phyloP scores from a whole-genome alignment of 2,113 vertebrate species.

The Oenanthe melanoleuca region DNA sequence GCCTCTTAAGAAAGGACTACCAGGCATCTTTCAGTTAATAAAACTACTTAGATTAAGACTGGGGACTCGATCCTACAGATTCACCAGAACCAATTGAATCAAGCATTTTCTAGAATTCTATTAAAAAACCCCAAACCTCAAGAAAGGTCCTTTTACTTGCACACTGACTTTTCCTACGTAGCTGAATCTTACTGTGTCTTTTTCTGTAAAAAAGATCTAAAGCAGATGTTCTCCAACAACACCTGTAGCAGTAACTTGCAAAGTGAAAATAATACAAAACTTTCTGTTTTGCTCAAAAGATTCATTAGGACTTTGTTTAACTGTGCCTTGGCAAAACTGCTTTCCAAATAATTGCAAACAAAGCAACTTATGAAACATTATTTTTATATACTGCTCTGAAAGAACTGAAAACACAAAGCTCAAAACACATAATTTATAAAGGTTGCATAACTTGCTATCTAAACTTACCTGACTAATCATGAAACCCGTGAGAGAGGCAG shows the following conservation, averaged over 20 bases:
- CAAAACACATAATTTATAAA: background rate
- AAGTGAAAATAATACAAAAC: background rate
- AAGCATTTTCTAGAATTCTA: background rate
- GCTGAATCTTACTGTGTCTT: background rate
- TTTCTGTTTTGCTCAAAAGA: background rate
- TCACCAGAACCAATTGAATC: background rate
- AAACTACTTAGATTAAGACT: background rate
- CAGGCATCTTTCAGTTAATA: background rate
- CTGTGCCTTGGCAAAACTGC: background rate
- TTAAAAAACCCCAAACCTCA: background rate
- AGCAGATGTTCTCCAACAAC: background rate
- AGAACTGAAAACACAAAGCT: background rate
- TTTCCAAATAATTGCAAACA: background rate
- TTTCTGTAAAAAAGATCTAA: background rate
- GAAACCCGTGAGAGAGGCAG: slow-evolving; percentile 6
- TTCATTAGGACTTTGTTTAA: background rate
- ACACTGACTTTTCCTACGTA: background rate
- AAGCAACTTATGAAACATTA: background rate
- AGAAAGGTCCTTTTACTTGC: background rate
- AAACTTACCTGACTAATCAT: slow-evolving; percentile 1
- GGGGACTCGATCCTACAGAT: background rate
- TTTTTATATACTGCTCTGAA: background rate
- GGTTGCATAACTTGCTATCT: background rate
- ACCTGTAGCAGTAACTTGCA: background rate
- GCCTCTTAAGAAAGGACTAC: background rate